These are phyloP conservation scores for Bombus sibiricus DNA, from an alignment of 1,140 invertebrate genomes.

Conservation along the genomic window DNA sequence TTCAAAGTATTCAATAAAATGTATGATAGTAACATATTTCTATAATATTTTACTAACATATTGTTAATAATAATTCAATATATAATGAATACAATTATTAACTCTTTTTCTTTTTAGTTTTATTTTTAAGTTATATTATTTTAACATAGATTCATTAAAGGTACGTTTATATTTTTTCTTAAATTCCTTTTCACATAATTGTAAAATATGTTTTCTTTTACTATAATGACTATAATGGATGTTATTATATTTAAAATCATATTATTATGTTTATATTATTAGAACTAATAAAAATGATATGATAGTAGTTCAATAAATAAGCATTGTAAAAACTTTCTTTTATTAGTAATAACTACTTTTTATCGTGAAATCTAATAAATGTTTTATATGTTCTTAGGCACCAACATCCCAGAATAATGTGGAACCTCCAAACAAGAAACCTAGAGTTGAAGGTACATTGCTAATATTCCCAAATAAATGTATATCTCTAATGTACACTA, in stretches of 20 bases:
- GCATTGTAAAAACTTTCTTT: not conserved
- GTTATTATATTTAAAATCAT: not conserved
- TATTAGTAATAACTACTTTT: not conserved
- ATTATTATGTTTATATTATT: not conserved
- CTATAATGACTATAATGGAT: not conserved
- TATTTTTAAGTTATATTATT: not conserved
- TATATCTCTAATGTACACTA: slow-evolving; percentile 60
- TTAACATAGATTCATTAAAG: not conserved
- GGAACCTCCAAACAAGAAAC: slow-evolving; percentile 76
- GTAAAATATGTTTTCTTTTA: not conserved
- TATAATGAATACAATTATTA: slow-evolving; percentile 15
- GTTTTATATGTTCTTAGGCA: slow-evolving; percentile 58
- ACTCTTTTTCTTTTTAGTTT: not conserved
- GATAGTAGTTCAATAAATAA: not conserved
- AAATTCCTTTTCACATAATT: not conserved
- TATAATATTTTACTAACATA: not conserved
- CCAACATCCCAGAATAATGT: slow-evolving; percentile 68
- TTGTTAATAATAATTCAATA: not conserved
- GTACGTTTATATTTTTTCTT: not conserved
- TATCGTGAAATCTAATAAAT: not conserved
- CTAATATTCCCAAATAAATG: slow-evolving; percentile 64
- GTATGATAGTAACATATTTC: not conserved
- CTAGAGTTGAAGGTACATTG: slow-evolving; percentile 81
- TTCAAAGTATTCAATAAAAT: not conserved
- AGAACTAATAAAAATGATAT: not conserved